These are phyloP conservation scores for Channa argus DNA, from an alignment of 2,113 vertebrate genomes.

Conservation along the genomic window DNA sequence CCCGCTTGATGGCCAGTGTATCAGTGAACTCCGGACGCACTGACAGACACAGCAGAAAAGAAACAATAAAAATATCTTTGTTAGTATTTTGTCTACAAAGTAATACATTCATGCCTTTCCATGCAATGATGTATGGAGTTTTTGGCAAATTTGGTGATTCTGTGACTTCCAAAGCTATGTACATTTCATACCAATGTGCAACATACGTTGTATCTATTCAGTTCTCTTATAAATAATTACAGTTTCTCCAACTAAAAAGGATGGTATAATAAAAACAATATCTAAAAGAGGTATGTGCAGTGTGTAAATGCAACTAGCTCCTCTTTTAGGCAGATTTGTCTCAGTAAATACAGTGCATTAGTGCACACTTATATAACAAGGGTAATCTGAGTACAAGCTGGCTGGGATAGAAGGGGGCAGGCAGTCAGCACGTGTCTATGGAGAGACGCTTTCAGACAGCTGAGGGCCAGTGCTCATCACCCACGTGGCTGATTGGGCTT, in stretches of 20 bases:
- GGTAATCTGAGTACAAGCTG: conserved; percentile 73
- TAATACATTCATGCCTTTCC: neutral
- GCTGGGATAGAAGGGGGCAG: conserved; percentile 56
- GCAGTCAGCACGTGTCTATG: conserved; percentile 68
- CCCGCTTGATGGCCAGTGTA: conserved; percentile 94
- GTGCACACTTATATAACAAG: conserved; percentile 70
- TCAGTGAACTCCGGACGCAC: conserved; percentile 98
- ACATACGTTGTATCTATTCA: neutral
- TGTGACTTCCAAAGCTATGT: neutral
- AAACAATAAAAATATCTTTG: neutral
- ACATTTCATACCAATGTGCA: neutral
- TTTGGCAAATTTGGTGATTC: neutral
- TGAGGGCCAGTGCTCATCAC: conserved; percentile 62
- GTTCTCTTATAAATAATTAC: neutral
- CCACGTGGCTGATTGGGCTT: conserved; percentile 54
- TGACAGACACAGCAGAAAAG: conserved; percentile 67
- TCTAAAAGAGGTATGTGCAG: conserved; percentile 31
- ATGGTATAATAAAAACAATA: conserved; percentile 16
- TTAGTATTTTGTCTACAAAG: neutral
- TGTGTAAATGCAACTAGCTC: conserved; percentile 30
- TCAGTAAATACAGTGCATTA: conserved; percentile 58
- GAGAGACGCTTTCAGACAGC: conserved; percentile 78
- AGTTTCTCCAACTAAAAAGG: neutral
- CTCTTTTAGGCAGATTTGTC: conserved; percentile 46
- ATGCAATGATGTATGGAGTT: neutral